phyloP scores from a whole-genome alignment of 2,113 vertebrate genomes.

The Silurus meridionalis region DNA sequence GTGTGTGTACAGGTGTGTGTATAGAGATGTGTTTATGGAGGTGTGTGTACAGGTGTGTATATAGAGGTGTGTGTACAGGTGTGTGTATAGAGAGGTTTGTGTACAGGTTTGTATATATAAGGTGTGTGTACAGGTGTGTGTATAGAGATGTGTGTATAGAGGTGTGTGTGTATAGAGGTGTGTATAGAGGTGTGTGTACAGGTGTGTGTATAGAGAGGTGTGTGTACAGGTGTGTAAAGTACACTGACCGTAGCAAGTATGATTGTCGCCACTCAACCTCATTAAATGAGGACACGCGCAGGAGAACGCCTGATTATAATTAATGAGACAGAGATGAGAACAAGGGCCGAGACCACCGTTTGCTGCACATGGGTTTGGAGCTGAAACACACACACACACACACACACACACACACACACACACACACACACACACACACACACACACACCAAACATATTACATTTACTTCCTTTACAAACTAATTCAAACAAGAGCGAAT shows the following conservation, averaged over 20 bases:
- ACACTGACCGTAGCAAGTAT: conserved; percentile 85
- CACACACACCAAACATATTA: background rate
- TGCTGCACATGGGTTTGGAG: conserved; percentile 90
- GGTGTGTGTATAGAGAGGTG: background rate
- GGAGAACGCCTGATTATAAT: conserved; percentile 89
- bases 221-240: background rate
- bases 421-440: too few species aligned
- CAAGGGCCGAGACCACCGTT: conserved; percentile 87
- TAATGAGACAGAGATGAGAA: conserved; percentile 94
- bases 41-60: background rate
- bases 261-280: conserved; percentile 86
- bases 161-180: background rate
- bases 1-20: background rate
- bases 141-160: background rate
- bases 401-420: background rate
- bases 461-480: background rate
- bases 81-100: background rate
- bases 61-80: background rate
- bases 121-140: background rate
- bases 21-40: background rate
- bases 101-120: background rate
- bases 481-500: background rate
- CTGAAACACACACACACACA: conserved; percentile 62
- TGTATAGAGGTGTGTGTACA: background rate
- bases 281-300: conserved; percentile 96